Base-by-base conservation (phyloP, 2,888 invertebrate genomes). In the Enchytraeus crypticus region DNA sequence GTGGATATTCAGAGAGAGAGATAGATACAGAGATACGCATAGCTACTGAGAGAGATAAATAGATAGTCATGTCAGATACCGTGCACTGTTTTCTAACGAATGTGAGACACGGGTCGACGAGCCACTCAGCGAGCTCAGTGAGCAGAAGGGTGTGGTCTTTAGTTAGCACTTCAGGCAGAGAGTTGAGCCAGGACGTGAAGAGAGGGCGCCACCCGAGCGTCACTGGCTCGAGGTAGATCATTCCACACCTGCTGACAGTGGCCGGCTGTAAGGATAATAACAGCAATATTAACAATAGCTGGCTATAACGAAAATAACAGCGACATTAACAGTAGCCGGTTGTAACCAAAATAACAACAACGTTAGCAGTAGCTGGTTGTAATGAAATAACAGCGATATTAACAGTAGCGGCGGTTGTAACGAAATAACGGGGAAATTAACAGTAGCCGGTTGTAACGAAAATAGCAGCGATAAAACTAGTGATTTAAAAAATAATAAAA, bases 221-320 rank as follows among this genome's bases (percentile, higher is more conserved):
- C 18, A 73, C 69, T 0, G 92, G 88, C 78, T 95, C 92, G 83
- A 93, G 84, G 77, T 93, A 95, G 71, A 96, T 90, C 92, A 96
- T 95, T 53, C 90, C 90, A 77, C 92, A 93, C 59, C 90, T 84
- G 18, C 90, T 90, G 1, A 95, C 90, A 3, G 90, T 90, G 5
- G 90, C 90, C 26, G 91, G 91, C 80, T 81, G 69, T 18, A 61
- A 30, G 47, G 18, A 38, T n/a, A n/a, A n/a, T n/a, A n/a, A n/a
- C n/a, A n/a, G n/a, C 21, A 38, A 8, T 18, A 21, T 29, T 29
- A 3, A 51, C 26, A 5, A 8, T 21, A 8, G 26, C 29, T 29
- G 26, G n/a, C 1, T 30, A 30, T 51, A 21, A 18, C 29, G 26
- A 8, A 51, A 26, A 14, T 51, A n/a, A n/a, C n/a, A n/a, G n/a